Percentiles rank a stretch among this genome's conserved stretches.
Conservation (phyloP, 1,140 invertebrate species). For the Sweltsa coloradensis region DNA sequence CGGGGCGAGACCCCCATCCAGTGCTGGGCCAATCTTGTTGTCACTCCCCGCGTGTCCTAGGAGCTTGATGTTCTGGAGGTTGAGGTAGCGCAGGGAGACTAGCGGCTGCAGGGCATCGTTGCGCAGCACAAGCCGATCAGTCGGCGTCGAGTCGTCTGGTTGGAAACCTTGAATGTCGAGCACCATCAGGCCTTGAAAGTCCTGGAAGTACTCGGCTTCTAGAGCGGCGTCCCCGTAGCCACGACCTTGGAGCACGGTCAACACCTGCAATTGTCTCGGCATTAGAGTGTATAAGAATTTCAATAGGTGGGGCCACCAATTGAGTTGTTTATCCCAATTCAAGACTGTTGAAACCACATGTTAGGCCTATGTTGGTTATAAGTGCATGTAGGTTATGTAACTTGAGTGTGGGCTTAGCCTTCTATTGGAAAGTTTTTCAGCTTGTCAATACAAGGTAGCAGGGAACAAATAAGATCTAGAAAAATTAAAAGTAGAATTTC, state of each 20-base stretch:
- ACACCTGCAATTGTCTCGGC: conserved; percentile 6
- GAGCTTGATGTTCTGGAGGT: conserved; percentile 6
- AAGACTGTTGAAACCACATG: no score
- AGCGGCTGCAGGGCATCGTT: conserved; percentile 1
- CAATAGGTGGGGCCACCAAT: no score
- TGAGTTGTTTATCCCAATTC: no score
- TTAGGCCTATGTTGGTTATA: no score
- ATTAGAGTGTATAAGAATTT: no score
- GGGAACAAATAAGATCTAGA: no score
- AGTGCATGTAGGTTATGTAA: no score
- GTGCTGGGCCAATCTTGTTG: conserved; percentile 4
- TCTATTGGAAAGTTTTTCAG: no score
- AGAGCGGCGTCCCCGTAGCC: conserved; percentile 6
- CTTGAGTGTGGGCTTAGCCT: no score
- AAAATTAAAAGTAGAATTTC: no score
- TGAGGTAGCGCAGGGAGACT: conserved; percentile 6
- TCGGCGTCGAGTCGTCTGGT: not conserved
- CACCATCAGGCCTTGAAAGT: conserved; percentile 1
- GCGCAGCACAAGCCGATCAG: not conserved
- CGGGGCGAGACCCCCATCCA: no score
- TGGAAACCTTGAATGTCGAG: conserved; percentile 10
- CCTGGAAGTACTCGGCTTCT: conserved; percentile 6
- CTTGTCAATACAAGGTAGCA: no score
- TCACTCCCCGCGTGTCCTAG: not conserved
- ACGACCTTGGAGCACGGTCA: conserved; percentile 8